These are phyloP conservation scores for Salmo trutta DNA, from an alignment of 2,797 vertebrate genomes.

Conservation along the genomic window DNA sequence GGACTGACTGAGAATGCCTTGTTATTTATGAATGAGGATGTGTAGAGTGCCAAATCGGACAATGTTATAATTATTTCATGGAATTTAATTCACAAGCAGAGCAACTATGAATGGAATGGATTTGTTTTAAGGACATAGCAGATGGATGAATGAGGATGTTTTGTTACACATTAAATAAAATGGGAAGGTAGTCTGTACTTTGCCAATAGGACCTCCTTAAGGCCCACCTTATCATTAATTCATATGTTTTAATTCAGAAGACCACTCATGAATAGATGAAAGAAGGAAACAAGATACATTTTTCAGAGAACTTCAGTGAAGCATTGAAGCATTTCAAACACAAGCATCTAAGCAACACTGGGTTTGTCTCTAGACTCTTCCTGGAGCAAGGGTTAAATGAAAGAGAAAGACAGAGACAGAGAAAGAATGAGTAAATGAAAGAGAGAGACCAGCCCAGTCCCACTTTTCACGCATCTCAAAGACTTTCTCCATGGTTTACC, in stretches of 20 bases:
- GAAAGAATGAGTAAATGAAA: background rate
- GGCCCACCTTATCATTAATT: slow-evolving; percentile 50
- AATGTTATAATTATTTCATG: background rate
- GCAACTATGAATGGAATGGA: background rate
- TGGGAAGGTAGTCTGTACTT: background rate
- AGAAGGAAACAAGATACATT: slow-evolving; percentile 30
- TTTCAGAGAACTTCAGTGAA: slow-evolving; percentile 23
- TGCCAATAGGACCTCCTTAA: background rate
- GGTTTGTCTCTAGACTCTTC: slow-evolving; percentile 29
- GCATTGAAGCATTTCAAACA: slow-evolving; percentile 16
- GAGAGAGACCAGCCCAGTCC: background rate
- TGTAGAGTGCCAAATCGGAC: background rate
- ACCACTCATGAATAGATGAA: slow-evolving; percentile 62
- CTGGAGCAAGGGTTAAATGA: slow-evolving; percentile 3
- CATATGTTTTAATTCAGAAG: slow-evolving; percentile 60
- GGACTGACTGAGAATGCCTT: background rate
- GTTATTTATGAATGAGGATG: background rate
- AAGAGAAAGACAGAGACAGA: background rate
- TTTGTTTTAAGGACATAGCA: background rate
- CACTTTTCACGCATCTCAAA: background rate
- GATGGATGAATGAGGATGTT: background rate
- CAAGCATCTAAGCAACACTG: slow-evolving; percentile 41
- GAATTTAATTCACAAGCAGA: background rate
- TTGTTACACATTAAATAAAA: background rate
- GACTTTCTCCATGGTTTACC: background rate